Percentiles rank a stretch among this genome's conserved stretches.
Evolutionary conservation across 1,140 invertebrate genomes (phyloP).

Genomic region (Tetragonula clypearis): DNA sequence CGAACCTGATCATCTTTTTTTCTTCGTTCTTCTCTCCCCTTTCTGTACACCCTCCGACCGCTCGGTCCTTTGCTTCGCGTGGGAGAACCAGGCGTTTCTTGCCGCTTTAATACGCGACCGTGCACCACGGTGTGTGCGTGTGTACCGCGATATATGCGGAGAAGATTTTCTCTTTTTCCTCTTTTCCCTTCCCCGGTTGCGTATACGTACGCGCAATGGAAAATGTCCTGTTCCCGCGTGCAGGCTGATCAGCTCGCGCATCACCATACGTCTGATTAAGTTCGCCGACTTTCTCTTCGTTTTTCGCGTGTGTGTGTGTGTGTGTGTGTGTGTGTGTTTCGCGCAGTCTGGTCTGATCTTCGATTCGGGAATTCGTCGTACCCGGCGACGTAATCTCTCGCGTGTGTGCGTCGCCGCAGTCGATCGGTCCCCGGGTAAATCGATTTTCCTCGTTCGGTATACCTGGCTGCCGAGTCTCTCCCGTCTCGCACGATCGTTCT

Average conservation of each 20-base stretch:
- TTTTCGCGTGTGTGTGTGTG: background rate
- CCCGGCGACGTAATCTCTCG: background rate
- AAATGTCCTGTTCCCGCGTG: slow-evolving; percentile 7
- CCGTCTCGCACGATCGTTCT: background rate
- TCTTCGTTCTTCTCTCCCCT: background rate
- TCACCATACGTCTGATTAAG: background rate
- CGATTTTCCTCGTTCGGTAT: background rate
- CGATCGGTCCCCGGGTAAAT: background rate
- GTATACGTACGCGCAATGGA: background rate
- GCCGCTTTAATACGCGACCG: slow-evolving; percentile 38
- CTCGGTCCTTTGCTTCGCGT: slow-evolving; percentile 21
- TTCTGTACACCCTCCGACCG: background rate
- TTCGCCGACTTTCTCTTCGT: background rate
- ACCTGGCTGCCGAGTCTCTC: background rate
- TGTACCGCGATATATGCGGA: background rate
- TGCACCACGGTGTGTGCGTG: background rate
- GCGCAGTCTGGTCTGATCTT: background rate
- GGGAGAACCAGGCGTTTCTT: slow-evolving; percentile 60
- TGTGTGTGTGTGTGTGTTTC: too few species aligned
- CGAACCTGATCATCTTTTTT: slow-evolving; percentile 53
- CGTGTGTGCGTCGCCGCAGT: background rate
- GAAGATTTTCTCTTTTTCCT: slow-evolving; percentile 15
- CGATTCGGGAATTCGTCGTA: background rate
- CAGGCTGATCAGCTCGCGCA: too few species aligned
- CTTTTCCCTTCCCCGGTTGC: too few species aligned